Evolutionary conservation across 35 echinoderm and acorn worm species (phyloP), one percentile per base, ranked within the genome.

Genomic region (Patiria miniata): DNA sequence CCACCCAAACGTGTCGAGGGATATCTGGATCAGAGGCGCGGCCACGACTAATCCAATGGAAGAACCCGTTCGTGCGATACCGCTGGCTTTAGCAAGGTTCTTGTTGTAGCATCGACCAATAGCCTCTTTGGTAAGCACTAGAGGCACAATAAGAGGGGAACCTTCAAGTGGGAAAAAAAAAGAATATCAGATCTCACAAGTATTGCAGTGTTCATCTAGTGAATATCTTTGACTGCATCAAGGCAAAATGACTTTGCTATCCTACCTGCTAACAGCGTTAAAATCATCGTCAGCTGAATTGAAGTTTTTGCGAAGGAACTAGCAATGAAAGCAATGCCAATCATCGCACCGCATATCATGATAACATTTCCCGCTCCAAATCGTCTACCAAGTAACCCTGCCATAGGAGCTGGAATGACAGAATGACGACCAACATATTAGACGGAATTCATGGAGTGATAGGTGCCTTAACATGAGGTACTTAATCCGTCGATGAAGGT

Each of bases 311-410:
- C 60, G 2, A 21, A 68, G n/a, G 60, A 68, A 19, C 60, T n/a
- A 28, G 22, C 21, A 0, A 68, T 68, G 60, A 68, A 68, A 68
- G n/a, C 14, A n/a, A n/a, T n/a, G 21, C 60, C 60, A 68, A 22
- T 68, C 60, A 68, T n/a, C 22, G 22, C n/a, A n/a, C 60, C 60
- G 30, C n/a, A 68, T 7, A 22, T n/a, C 60, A 68, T 68, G 60
- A 68, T 68, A n/a, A 68, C 60, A 1, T 28, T 32, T 32, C 60
- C 60, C 8, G 30, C 30, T n/a, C 60, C 60, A 32, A 68, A 68
- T 19, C 60, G 60, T 68, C 60, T n/a, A 68, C 60, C 60, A 32
- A 32, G n/a, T n/a, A n/a, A n/a, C n/a, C n/a, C n/a, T n/a, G n/a
- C n/a, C n/a, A n/a, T n/a, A 22, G 60, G 60, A 23, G n/a, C 60